These are phyloP conservation scores for Orchesellides sinensis DNA, from an alignment of 2,888 invertebrate species.

Conservation along the genomic window DNA sequence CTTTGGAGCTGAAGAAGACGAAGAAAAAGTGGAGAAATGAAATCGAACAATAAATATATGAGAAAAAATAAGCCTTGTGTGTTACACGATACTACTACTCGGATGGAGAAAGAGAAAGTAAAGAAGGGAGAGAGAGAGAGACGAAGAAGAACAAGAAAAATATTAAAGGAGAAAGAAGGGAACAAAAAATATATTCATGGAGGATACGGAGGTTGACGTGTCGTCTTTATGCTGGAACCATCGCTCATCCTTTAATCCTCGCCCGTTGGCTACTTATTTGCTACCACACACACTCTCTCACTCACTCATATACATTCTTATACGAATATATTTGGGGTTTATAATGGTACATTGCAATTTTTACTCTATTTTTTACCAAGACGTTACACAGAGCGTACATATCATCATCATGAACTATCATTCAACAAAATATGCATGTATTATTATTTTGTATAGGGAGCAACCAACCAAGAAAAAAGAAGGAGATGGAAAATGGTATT, in stretches of 20 bases:
- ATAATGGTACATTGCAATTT: background rate
- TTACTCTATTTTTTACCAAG: slow-evolving; percentile 2
- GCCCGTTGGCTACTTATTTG: slow-evolving; percentile 68
- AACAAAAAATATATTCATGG: slow-evolving; percentile 19
- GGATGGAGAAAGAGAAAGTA: background rate
- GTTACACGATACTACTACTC: too few relatives aligned
- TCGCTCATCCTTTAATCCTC: slow-evolving; percentile 69
- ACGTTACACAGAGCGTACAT: background rate
- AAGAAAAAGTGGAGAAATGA: slow-evolving; percentile 1
- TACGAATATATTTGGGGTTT: too few relatives aligned
- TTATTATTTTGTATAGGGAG: slow-evolving; percentile 30
- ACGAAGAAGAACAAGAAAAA: background rate
- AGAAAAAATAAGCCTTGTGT: too few relatives aligned
- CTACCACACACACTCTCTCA: slow-evolving; percentile 21
- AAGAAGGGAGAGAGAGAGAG: slow-evolving; percentile 19
- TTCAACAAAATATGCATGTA: slow-evolving; percentile 19
- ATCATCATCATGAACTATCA: slow-evolving; percentile 33
- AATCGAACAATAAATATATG: slow-evolving; percentile 7
- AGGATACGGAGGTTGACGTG: slow-evolving; percentile 63
- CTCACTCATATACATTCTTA: background rate
- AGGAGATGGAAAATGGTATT: too few relatives aligned
- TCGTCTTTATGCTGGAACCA: slow-evolving; percentile 64
- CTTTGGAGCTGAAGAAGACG: slow-evolving; percentile 22
- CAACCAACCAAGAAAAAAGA: slow-evolving; percentile 41
- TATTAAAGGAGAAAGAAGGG: slow-evolving; percentile 8